Evolutionary conservation across 2,888 invertebrate species (phyloP).

Genomic region (Tachina grossa): DNA sequence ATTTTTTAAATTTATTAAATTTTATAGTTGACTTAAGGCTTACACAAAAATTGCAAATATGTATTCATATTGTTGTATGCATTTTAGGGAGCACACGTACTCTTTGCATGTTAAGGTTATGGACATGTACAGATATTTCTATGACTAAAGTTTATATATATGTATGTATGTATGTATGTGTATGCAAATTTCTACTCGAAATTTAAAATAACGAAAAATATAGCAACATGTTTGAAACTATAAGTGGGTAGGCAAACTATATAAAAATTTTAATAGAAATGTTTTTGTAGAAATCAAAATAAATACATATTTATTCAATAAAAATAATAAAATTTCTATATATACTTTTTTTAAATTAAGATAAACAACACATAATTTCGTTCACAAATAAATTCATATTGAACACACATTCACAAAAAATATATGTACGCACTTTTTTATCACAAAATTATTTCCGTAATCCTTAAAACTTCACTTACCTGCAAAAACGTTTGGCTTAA

Average conservation of each 20-base stretch:
- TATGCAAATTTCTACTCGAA: neutral
- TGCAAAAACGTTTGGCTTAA: neutral
- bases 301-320: neutral
- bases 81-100: neutral
- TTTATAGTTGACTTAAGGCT: constrained; percentile 52
- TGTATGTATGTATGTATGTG: neutral
- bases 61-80: constrained; percentile 11
- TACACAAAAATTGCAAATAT: constrained; percentile 50
- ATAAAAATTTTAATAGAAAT: neutral
- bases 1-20: constrained; percentile 64
- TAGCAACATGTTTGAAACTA: neutral
- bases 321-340: neutral
- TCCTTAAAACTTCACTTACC: neutral
- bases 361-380: neutral
- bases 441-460: neutral
- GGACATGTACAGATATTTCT: neutral
- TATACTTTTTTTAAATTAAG: neutral
- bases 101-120: neutral
- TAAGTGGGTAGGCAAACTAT: neutral
- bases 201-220: neutral
- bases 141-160: too few relatives aligned
- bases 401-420: neutral
- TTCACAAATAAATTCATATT: neutral
- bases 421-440: too few relatives aligned
- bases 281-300: neutral